Base-by-base conservation (phyloP, 2,888 invertebrate species). In the Drosophila engyochracea region DNA sequence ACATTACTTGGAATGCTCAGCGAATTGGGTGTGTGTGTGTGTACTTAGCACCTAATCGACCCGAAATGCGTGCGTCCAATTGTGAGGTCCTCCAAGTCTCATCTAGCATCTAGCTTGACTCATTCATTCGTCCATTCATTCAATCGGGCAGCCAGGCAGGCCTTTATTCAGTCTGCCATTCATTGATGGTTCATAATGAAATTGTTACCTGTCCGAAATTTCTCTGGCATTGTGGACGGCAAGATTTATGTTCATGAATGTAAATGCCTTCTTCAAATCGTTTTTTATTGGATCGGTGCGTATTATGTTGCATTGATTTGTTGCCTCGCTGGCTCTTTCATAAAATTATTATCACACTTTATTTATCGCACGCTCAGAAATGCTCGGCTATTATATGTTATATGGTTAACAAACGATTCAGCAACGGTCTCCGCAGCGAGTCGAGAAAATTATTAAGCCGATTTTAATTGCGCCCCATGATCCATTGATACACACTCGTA, bases 301-400 rank as follows among this genome's bases (percentile, higher is more conserved):
- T 67, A 76, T 86, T 88, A 83, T 90, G 69, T 78, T 83, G 69
- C 72, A 73, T 77, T 87, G 90, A 87, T 85, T 87, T 90, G 84
- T 90, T 89, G 70, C 82, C 75, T 72, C 64, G 61, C 74, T 70
- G 67, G 76, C 61, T 79, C 83, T 81, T 87, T 81, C 87, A 82
- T 87, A 82, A 90, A 89, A 89, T 91, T 91, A 90, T 90, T 90
- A 91, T 90, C 90, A 89, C 90, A 90, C 90, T 83, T 90, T 83
- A 79, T 83, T 79, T 85, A 80, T 83, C 62, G 73, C 73, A 70
- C 35, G 62, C 57, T 33, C 53, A 60, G 69, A 61, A 51, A 54
- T 62, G 52, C 33, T 60, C 51, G 51, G 31, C 76, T 52, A 59
- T 78, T 75, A 70, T 78, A 55, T 62, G 19, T n/a, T 47, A 16